Evolutionary conservation across 2,888 invertebrate species (phyloP).

Genomic region (Chaitophorus viminalis): DNA sequence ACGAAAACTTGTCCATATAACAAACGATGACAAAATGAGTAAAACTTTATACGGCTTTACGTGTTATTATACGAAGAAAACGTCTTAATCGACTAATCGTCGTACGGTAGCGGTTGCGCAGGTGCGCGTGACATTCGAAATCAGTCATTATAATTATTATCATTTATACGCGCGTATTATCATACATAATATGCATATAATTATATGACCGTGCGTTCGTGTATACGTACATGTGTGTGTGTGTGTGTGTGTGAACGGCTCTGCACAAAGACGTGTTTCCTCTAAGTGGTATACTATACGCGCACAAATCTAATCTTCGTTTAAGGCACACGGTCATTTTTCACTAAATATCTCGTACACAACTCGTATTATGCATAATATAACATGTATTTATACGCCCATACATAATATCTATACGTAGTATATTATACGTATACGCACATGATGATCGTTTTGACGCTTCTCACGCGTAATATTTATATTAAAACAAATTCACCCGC

Average conservation of each 20-base stretch:
- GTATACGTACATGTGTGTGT: not conserved
- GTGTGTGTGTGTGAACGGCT: not conserved
- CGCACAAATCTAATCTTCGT: not conserved
- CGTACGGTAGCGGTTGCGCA: not conserved
- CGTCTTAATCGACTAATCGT: conserved; percentile 9
- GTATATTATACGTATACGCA: not conserved
- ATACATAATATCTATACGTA: not conserved
- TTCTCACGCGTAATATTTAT: not conserved
- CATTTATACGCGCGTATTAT: too few relatives aligned
- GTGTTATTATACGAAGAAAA: not conserved
- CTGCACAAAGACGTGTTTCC: not conserved
- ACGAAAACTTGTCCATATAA: not conserved
- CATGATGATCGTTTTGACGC: not conserved
- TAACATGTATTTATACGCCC: not conserved
- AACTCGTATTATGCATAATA: not conserved
- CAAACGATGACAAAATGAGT: not conserved
- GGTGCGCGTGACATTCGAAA: not conserved
- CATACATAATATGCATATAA: too few relatives aligned
- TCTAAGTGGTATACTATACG: not conserved
- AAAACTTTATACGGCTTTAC: not conserved
- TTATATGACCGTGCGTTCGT: too few relatives aligned
- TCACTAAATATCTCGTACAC: not conserved
- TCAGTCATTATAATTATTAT: not conserved
- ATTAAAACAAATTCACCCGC: not conserved
- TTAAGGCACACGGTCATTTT: not conserved